phyloP scores from a whole-genome alignment of 2,797 vertebrate genomes.

The Macropodus opercularis region DNA sequence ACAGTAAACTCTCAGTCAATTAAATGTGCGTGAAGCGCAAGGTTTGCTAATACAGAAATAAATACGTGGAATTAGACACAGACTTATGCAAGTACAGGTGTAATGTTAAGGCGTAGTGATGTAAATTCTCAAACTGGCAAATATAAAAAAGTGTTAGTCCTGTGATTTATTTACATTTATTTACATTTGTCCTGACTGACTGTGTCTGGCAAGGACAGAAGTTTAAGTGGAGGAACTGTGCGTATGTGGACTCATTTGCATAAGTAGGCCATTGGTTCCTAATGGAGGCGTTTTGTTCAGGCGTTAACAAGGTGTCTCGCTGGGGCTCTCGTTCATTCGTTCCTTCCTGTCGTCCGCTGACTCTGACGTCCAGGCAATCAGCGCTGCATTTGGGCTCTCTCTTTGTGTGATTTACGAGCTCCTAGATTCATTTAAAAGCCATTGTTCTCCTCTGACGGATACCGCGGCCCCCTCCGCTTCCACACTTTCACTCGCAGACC shows the following conservation, averaged over 20 bases:
- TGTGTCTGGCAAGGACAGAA: slow-evolving; percentile 74
- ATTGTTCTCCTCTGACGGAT: slow-evolving; percentile 84
- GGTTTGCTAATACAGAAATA: slow-evolving; percentile 12
- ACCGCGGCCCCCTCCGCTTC: slow-evolving; percentile 71
- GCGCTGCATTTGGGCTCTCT: slow-evolving; percentile 78
- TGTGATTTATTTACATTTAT: slow-evolving; percentile 79
- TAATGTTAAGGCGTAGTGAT: slow-evolving; percentile 19
- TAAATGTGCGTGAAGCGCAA: slow-evolving; percentile 7
- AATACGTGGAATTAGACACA: slow-evolving; percentile 19
- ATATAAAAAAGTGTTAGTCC: slow-evolving; percentile 59
- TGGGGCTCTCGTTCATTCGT: slow-evolving; percentile 74
- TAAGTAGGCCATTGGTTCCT: slow-evolving; percentile 80
- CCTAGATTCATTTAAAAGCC: slow-evolving; percentile 86
- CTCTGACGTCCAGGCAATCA: slow-evolving; percentile 82
- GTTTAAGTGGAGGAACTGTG: slow-evolving; percentile 61
- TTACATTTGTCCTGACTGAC: slow-evolving; percentile 71
- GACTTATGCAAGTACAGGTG: slow-evolving; percentile 17
- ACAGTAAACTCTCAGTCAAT: slow-evolving; percentile 24
- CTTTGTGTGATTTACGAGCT: slow-evolving; percentile 84
- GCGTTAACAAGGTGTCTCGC: slow-evolving; percentile 82
- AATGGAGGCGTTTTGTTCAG: slow-evolving; percentile 83
- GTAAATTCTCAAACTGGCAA: slow-evolving; percentile 33
- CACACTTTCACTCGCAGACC: slow-evolving; percentile 59
- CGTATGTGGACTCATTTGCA: slow-evolving; percentile 73
- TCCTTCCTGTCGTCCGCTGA: slow-evolving; percentile 77